phyloP scores from a whole-genome alignment of 2,797 vertebrate genomes.

The Vipera ursinii region DNA sequence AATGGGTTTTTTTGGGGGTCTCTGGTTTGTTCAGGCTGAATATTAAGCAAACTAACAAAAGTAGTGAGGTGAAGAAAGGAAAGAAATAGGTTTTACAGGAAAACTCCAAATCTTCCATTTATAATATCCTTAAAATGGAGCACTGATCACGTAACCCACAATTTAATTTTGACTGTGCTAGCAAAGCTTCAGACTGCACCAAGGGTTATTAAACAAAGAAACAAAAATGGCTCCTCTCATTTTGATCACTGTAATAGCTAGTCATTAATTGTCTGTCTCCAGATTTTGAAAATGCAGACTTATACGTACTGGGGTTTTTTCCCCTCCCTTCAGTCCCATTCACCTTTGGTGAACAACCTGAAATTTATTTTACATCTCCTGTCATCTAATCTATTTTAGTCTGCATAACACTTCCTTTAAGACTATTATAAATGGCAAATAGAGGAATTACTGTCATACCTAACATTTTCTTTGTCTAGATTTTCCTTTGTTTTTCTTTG shows the following conservation, averaged over 20 bases:
- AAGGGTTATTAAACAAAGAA: background rate
- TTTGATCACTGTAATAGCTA: background rate
- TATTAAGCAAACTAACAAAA: background rate
- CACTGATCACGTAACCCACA: background rate
- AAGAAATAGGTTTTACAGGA: background rate
- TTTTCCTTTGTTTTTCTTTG: background rate
- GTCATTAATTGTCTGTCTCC: background rate
- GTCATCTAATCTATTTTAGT: background rate
- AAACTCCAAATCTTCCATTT: background rate
- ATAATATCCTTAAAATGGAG: background rate
- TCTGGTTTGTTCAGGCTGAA: background rate
- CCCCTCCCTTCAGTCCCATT: background rate
- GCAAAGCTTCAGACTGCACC: background rate
- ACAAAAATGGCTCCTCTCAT: background rate
- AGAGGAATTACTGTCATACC: background rate
- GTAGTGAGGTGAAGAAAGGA: too few relatives aligned
- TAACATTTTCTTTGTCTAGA: background rate
- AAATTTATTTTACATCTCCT: background rate
- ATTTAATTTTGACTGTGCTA: background rate
- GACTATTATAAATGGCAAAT: background rate
- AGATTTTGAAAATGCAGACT: background rate
- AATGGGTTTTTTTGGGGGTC: background rate
- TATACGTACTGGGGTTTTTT: background rate
- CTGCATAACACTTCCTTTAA: background rate
- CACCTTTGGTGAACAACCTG: background rate